Evolutionary conservation across 2,113 vertebrate species (phyloP), one percentile per base, ranked within the genome.

Genomic region (Galeopterus variegatus): DNA sequence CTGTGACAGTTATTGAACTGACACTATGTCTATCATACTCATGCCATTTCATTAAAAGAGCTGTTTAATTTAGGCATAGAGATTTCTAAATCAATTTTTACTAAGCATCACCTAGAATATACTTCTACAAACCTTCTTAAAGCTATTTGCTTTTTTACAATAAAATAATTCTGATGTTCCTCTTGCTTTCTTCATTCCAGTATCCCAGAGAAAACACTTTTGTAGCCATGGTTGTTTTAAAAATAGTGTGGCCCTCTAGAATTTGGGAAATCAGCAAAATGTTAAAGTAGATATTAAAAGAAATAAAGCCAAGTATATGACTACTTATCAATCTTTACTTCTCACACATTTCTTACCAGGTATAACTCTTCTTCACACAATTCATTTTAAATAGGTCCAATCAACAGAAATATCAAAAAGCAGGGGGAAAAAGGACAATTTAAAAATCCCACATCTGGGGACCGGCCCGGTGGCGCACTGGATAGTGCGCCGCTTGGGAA

Each of bases 31-130:
- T 73, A n/a, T 26, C 45, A 93, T 33, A 83, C 26, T 93, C 36
- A 58, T 45, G 2, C 60, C 50, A 93, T 88, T 93, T 93, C 64
- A 93, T 64, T 84, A 90, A 90, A 79, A 86, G 41, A 86, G 60
- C 28, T 52, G 36, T 93, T 86, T 45, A 76, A 81, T 90, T 82
- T 87, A 82, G 26, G 60, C 12, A 79, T 31, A 90, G 8, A 90
- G 50, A 94, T 67, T 72, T 70, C 60, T 76, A 95, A 95, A 52
- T 73, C 48, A 65, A 21, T 77, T 83, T 90, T 87, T 79, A 87
- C 62, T 36, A 90, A 77, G 31, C 21, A 83, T 64, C 65, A 64
- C 12, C 67, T 58, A 87, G 31, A 21, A 56, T 70, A 1, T 90
- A 7, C 11, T 77, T 6, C 64, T 88, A 85, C 31, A 77, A 92